Conservation (phyloP, 92 coral and sea anemone species). For the Blastomussa wellsi region DNA sequence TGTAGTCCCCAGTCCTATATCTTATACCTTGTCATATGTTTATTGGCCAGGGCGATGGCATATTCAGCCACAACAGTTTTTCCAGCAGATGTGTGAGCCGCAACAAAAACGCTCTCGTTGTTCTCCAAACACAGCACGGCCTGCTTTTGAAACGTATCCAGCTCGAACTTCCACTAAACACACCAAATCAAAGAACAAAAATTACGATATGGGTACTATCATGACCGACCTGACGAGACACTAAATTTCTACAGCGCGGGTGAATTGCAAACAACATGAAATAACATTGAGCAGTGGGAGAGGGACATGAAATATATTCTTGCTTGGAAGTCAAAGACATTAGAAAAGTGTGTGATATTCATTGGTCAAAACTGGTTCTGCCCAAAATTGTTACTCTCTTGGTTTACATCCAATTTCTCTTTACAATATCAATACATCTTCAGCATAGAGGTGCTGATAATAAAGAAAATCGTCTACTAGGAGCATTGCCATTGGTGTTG, state of each 20-base stretch:
- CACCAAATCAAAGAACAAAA: not conserved
- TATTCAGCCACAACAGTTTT: conserved; percentile 92
- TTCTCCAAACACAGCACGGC: conserved; percentile 83
- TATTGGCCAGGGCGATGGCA: conserved; percentile 88
- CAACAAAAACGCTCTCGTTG: conserved; percentile 92
- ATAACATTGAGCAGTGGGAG: too few species aligned
- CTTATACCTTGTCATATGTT: conserved; percentile 91
- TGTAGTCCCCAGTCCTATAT: too few species aligned
- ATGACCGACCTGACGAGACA: too few species aligned
- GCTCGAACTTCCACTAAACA: conserved; percentile 80
- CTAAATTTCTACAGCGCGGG: too few species aligned
- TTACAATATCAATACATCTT: not conserved
- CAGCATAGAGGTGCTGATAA: not conserved
- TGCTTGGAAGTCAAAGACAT: too few species aligned
- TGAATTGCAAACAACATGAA: too few species aligned
- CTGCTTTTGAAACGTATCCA: conserved; percentile 93
- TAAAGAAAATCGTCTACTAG: not conserved
- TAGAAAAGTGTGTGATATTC: too few species aligned
- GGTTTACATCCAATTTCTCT: not conserved
- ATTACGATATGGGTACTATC: too few species aligned
- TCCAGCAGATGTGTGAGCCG: conserved; percentile 97
- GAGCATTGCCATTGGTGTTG: too few species aligned
- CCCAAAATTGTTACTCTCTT: not conserved
- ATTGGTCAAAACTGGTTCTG: too few species aligned
- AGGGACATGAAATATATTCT: too few species aligned